phyloP scores from a whole-genome alignment of 2,797 vertebrate genomes.

The Alectoris magna region DNA sequence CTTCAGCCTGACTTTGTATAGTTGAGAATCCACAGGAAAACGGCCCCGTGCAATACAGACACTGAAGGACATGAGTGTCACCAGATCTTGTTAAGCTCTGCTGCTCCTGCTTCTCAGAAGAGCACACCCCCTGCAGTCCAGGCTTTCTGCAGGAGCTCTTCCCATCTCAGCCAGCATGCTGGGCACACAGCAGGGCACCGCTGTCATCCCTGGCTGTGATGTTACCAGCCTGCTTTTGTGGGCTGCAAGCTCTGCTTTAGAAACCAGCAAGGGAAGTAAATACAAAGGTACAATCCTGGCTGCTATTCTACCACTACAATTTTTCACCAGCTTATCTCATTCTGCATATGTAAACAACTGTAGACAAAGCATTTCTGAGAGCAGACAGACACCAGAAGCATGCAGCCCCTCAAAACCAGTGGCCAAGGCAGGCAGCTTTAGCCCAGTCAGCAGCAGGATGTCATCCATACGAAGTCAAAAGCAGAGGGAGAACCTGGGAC shows the following conservation, averaged over 20 bases:
- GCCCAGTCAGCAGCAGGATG: neutral
- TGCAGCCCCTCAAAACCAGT: neutral
- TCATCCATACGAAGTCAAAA: neutral
- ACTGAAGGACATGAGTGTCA: neutral
- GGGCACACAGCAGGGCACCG: neutral
- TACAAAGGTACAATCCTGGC: neutral
- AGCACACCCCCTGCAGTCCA: too few species aligned
- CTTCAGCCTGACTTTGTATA: neutral
- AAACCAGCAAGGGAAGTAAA: conserved; percentile 35
- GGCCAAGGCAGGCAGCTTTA: neutral
- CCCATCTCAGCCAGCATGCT: neutral
- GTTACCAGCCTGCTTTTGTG: conserved; percentile 1
- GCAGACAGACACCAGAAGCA: neutral
- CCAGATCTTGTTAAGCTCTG: neutral
- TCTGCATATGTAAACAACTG: conserved; percentile 2
- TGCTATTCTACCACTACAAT: neutral
- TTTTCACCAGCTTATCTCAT: neutral
- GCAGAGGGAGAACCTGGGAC: neutral
- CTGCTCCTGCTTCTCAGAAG: neutral
- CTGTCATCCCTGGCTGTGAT: neutral
- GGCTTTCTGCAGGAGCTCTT: neutral
- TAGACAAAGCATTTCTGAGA: neutral
- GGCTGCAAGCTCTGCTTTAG: conserved; percentile 37
- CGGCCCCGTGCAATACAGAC: accelerated
- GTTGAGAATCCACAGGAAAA: neutral